Base-by-base conservation (phyloP, 2,888 invertebrate genomes). In the Callyntrura sp. region DNA sequence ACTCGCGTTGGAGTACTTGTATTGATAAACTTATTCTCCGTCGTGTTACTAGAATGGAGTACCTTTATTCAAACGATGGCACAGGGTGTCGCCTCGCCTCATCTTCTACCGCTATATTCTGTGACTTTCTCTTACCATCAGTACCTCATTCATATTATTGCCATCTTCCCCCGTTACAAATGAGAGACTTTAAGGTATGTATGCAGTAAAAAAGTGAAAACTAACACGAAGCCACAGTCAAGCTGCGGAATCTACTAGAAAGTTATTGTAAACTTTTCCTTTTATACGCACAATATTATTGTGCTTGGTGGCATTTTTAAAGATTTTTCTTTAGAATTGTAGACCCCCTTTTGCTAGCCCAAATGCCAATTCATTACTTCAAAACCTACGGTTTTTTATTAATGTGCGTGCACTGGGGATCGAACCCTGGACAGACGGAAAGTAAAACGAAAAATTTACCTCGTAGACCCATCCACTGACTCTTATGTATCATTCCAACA, bases 31-130 rank as follows among this genome's bases (percentile, higher is more conserved):
- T 12, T 28, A 28, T 65, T 65, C 4, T 17, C 43, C n/a, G 35
- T 35, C 28, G n/a, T 28, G 17, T 68, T 60, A 9, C 20, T 60
- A 20, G 8, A 70, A 51, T 76, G 76, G 55, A 48, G 48, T 76
- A 76, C 48, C 5, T 28, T 78, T n/a, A 48, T 20, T 20, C 5
- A 76, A 76, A 55, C 57, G 78, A 57, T 28, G 28, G 57, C 78
- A 78, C 35, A 55, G 78, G 78, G 78, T 78, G 78, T 78, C 78
- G 55, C 55, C 78, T 78, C 78, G 55, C 55, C 78, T 76, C 51
- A 48, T 76, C 76, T 73, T 70, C 25, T 25, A 12, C n/a, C 12
- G 17, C 35, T n/a, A 4, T 65, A 65, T 65, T 28, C 65, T n/a
- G 14, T 55, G 55, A 55, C 55, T 55, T 55, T 35, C 3, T 35